Evolutionary conservation across 2,797 vertebrate species (phyloP).

Genomic region (Ataeniobius toweri): DNA sequence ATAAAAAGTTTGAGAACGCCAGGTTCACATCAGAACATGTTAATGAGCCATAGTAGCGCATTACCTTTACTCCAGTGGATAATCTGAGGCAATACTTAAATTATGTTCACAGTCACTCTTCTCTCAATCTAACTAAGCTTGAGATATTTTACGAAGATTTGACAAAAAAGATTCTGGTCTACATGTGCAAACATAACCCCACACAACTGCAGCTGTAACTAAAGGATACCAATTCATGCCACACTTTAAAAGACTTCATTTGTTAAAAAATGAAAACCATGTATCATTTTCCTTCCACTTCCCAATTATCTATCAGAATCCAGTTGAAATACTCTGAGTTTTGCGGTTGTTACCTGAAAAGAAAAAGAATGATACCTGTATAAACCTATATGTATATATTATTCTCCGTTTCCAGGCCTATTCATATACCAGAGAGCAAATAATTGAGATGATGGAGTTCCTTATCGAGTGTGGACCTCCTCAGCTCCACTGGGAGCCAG

Average conservation of each 20-base stretch:
- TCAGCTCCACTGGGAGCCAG: conserved; percentile 92
- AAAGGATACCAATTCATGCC: no score
- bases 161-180: no score
- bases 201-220: no score
- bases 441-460: conserved; percentile 97
- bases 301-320: background rate
- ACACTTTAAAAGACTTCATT: no score
- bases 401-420: conserved; percentile 79
- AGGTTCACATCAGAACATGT: background rate
- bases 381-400: background rate
- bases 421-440: conserved; percentile 90
- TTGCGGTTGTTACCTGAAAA: background rate
- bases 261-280: no score
- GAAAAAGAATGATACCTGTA: background rate
- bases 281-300: background rate
- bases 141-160: no score
- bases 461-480: conserved; percentile 91
- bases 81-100: background rate
- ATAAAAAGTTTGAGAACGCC: no score
- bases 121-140: background rate
- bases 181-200: no score
- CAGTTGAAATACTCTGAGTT: background rate
- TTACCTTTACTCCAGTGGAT: background rate
- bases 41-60: background rate
- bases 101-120: background rate